Evolutionary conservation across 2,797 vertebrate species (phyloP).

Genomic region (Notamacropus eugenii): DNA sequence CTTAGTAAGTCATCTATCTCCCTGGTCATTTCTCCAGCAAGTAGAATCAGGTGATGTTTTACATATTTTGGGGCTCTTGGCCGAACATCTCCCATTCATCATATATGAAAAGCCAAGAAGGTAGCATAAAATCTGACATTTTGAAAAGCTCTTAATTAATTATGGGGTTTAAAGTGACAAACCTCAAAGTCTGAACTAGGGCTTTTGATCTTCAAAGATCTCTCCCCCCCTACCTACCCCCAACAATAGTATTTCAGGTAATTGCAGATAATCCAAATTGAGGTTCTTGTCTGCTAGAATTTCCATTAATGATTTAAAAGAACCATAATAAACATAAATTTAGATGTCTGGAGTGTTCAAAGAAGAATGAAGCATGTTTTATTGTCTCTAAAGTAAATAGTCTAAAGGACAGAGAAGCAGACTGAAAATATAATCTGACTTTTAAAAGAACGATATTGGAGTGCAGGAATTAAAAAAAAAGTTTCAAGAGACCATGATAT

Average conservation of each 20-base stretch:
- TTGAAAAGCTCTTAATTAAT: slow-evolving; percentile 40
- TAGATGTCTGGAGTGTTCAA: slow-evolving; percentile 39
- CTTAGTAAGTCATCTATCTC: slow-evolving; percentile 18
- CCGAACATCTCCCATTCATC: slow-evolving; percentile 12
- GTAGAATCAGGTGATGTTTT: neutral
- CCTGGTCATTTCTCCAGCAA: slow-evolving; percentile 8
- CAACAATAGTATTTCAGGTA: slow-evolving; percentile 40
- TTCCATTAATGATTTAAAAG: slow-evolving; percentile 62
- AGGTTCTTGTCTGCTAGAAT: slow-evolving; percentile 35
- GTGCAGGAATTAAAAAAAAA: slow-evolving; percentile 29
- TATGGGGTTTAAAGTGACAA: slow-evolving; percentile 45
- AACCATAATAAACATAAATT: slow-evolving; percentile 65
- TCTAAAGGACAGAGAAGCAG: slow-evolving; percentile 48
- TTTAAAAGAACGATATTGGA: slow-evolving; percentile 49
- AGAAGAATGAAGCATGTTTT: slow-evolving; percentile 41
- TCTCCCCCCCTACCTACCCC: neutral
- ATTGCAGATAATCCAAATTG: slow-evolving; percentile 61
- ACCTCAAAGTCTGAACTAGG: slow-evolving; percentile 7
- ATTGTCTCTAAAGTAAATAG: slow-evolving; percentile 53
- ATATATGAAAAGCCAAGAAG: neutral
- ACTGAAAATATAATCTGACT: slow-evolving; percentile 55
- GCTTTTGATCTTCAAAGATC: slow-evolving; percentile 55
- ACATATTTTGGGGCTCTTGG: neutral
- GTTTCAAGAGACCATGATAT: slow-evolving; percentile 20
- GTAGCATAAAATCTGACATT: neutral